These are phyloP conservation scores for Oreochromis aureus DNA, from an alignment of 2,113 vertebrate genomes.

Conservation along the genomic window DNA sequence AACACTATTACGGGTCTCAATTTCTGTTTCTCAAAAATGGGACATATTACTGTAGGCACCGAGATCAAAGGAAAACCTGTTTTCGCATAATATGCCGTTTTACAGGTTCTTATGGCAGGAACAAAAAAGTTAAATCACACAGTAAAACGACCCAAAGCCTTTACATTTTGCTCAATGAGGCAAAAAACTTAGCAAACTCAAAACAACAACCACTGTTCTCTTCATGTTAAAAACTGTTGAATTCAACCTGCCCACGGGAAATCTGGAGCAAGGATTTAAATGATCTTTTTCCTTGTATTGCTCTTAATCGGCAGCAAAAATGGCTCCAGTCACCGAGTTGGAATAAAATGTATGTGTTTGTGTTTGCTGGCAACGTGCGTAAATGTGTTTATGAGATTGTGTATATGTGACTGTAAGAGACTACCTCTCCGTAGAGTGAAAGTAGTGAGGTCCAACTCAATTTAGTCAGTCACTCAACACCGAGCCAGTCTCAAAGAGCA, in stretches of 20 bases:
- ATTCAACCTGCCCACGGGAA: not conserved
- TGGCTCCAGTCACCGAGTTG: not conserved
- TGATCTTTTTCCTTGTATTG: not conserved
- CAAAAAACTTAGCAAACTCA: not conserved
- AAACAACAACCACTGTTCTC: not conserved
- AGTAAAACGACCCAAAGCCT: slow-evolving; percentile 27
- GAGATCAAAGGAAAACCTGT: slow-evolving; percentile 31
- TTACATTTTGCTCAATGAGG: slow-evolving; percentile 22
- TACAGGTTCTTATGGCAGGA: not conserved
- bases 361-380: not conserved
- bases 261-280: not conserved
- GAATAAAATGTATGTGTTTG: not conserved
- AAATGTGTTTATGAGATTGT: not conserved
- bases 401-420: not conserved
- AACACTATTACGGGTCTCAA: slow-evolving; percentile 19
- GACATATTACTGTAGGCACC: slow-evolving; percentile 15
- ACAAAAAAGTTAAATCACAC: slow-evolving; percentile 22
- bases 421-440: not conserved
- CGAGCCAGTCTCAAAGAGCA: not conserved
- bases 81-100: slow-evolving; percentile 22
- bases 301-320: slow-evolving; percentile 19
- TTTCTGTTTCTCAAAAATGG: slow-evolving; percentile 34
- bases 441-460: not conserved
- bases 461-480: slow-evolving; percentile 14
- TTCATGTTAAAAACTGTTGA: slow-evolving; percentile 3